Evolutionary conservation across 2,113 vertebrate genomes (phyloP).

Genomic region (Psophia crepitans): DNA sequence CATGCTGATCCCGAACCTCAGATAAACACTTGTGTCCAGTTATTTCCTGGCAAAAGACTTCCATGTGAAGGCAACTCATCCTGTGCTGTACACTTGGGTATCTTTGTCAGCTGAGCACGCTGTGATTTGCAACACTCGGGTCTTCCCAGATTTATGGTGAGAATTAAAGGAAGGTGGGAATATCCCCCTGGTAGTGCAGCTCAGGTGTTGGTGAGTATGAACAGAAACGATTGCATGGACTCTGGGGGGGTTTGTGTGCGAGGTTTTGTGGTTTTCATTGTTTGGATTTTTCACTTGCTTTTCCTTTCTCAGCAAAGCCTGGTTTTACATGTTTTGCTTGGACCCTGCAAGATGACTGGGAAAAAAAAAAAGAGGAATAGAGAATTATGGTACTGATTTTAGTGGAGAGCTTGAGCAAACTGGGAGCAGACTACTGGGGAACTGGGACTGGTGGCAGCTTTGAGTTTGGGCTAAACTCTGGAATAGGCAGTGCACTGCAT

Average conservation of each 20-base stretch:
- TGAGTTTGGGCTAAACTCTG: not conserved
- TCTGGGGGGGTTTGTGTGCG: not conserved
- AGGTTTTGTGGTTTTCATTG: not conserved
- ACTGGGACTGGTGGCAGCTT: not conserved
- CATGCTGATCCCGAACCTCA: not conserved
- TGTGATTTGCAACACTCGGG: not conserved
- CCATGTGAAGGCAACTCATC: not conserved
- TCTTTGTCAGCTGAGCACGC: not conserved
- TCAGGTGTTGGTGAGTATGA: not conserved
- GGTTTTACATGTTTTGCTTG: not conserved
- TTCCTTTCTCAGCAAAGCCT: not conserved
- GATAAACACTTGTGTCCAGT: not conserved
- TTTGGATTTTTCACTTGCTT: not conserved
- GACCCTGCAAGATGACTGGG: not conserved
- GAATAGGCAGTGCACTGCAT: fast-evolving
- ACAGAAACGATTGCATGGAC: not conserved
- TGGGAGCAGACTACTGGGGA: not conserved
- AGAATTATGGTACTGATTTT: not conserved
- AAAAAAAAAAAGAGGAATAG: not conserved
- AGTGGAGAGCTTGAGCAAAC: not conserved
- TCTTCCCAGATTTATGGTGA: not conserved
- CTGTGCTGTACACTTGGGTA: not conserved
- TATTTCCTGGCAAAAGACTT: not conserved
- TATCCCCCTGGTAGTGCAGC: not conserved
- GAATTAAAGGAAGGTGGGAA: not conserved